These are phyloP conservation scores for Parasteatoda lunata DNA, from an alignment of 2,888 invertebrate genomes.

Conservation along the genomic window DNA sequence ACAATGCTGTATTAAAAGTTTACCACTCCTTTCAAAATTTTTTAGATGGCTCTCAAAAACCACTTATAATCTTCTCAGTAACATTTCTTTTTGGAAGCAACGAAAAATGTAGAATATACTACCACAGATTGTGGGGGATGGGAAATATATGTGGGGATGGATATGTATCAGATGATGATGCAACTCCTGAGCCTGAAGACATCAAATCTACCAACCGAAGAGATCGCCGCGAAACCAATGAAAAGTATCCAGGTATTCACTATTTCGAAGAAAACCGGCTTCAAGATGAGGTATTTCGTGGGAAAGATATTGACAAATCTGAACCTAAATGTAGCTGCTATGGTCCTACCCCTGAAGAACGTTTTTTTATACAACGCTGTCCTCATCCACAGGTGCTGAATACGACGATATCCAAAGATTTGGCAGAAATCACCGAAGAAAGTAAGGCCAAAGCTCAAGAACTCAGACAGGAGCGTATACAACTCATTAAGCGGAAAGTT, in stretches of 20 bases:
- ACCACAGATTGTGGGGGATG: conserved; percentile 33
- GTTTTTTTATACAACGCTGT: conserved; percentile 64
- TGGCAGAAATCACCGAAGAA: conserved; percentile 75
- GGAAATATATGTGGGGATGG: conserved; percentile 63
- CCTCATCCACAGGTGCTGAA: conserved; percentile 75
- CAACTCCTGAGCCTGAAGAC: conserved; percentile 13
- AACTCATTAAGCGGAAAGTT: conserved; percentile 73
- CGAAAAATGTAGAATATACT: conserved; percentile 13
- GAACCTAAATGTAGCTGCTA: conserved; percentile 62
- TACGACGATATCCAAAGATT: conserved; percentile 76
- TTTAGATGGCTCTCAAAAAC: not conserved
- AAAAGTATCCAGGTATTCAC: conserved; percentile 59
- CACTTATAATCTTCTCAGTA: not conserved
- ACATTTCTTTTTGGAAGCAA: not conserved
- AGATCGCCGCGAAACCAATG: conserved; percentile 10
- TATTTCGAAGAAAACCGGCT: conserved; percentile 51
- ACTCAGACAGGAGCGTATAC: conserved; percentile 76
- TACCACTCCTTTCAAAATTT: not conserved
- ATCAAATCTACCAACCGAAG: not conserved
- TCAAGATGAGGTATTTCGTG: conserved; percentile 43
- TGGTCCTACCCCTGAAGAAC: conserved; percentile 60
- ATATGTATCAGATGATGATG: conserved; percentile 36
- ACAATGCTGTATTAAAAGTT: not conserved
- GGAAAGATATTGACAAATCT: conserved; percentile 15
- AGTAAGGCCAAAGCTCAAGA: conserved; percentile 74